Evolutionary conservation across 2,888 invertebrate genomes (phyloP).

Genomic region (Clostera curtula): DNA sequence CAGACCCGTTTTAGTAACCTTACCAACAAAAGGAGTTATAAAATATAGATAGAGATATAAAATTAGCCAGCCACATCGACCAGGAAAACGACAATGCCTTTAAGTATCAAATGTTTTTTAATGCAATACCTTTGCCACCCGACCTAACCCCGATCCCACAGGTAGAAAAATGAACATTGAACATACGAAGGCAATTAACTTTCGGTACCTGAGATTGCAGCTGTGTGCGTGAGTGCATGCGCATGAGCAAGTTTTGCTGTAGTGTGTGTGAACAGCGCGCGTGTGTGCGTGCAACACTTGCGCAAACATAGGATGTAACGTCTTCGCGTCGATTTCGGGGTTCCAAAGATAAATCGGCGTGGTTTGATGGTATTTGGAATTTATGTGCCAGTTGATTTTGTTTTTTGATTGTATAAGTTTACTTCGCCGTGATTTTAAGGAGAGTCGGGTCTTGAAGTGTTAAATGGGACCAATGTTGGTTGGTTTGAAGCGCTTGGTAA

Average conservation of each 20-base stretch:
- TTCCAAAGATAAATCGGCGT: conserved; percentile 49
- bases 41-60: too few species aligned
- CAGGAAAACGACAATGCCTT: conserved; percentile 15
- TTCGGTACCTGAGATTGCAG: conserved; percentile 58
- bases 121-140: conserved; percentile 22
- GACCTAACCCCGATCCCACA: conserved; percentile 38
- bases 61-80: too few species aligned
- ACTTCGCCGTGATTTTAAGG: conserved; percentile 23
- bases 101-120: conserved; percentile 22
- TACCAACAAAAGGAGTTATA: too few species aligned
- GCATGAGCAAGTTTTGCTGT: conserved; percentile 4
- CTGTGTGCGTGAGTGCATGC: conserved; percentile 26
- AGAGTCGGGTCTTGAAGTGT: too few species aligned
- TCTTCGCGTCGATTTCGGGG: conserved; percentile 17
- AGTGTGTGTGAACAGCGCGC: conserved; percentile 3
- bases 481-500: too few species aligned
- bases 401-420: conserved; percentile 44
- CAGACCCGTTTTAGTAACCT: too few species aligned
- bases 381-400: conserved; percentile 53
- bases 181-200: conserved; percentile 73
- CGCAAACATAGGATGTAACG: conserved; percentile 55
- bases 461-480: too few species aligned
- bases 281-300: conserved; percentile 43
- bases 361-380: conserved; percentile 64
- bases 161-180: conserved; percentile 65